Evolutionary conservation across 53 echinoderm and acorn worm species (phyloP).

Genomic region (Actinopyga echinites): DNA sequence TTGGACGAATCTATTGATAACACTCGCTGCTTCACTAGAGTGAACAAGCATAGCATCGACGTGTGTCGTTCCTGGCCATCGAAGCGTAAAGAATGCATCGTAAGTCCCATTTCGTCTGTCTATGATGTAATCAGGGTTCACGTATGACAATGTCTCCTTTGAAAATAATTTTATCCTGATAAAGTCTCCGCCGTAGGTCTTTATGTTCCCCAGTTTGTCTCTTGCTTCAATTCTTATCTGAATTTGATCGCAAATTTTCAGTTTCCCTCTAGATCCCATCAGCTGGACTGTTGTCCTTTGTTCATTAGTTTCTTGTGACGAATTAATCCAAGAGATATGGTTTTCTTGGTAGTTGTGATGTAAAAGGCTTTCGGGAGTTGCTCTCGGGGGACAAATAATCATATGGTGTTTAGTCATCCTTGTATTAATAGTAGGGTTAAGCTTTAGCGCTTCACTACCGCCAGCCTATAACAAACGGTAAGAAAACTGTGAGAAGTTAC

Average conservation of each 20-base stretch:
- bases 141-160: background rate
- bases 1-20: background rate
- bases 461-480: too few species aligned
- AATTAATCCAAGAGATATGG: too few species aligned
- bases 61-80: background rate
- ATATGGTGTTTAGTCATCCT: too few species aligned
- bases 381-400: too few species aligned
- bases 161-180: background rate
- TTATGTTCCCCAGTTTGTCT: background rate
- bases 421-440: too few species aligned
- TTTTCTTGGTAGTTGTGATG: too few species aligned
- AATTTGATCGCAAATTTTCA: background rate
- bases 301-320: too few species aligned
- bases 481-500: too few species aligned
- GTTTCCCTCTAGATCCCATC: too few species aligned
- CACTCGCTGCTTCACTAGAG: background rate
- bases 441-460: too few species aligned
- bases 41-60: background rate
- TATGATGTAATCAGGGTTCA: background rate
- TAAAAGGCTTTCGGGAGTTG: too few species aligned
- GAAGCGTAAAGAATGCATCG: background rate
- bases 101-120: background rate
- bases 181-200: background rate
- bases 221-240: background rate
- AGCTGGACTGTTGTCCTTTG: too few species aligned